Base-by-base conservation (phyloP, 2,113 vertebrate genomes). In the Callipepla squamata region DNA sequence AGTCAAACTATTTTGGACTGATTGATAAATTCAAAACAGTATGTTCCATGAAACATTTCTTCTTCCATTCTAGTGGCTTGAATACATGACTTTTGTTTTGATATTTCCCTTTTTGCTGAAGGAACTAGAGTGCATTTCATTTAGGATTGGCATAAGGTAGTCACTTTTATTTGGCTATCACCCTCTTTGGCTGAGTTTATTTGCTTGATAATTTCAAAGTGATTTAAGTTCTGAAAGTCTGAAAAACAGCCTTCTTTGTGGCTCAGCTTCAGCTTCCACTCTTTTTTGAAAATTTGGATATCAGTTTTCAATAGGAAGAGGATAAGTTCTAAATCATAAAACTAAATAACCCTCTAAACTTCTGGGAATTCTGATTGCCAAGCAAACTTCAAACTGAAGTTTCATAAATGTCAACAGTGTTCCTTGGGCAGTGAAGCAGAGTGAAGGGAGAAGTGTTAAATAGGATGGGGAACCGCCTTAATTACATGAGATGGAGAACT, bases 301-400 rank as follows among this genome's bases (percentile, higher is more conserved):
- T 75, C 8, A 51, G 32, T 28, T 93, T 93, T 83, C 88, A 85
- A 70, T 32, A 77, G 92, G 63, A 40, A 83, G 40, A 90, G 25
- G 63, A 87, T 91, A 68, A 63, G 42, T 42, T 96, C 55, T 68
- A 93, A 94, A 85, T 67, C 72, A n/a, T 90, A 80, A 88, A 91
- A 92, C 38, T 80, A 88, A 94, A 92, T 88, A 94, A 77, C 19
- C 67, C 76, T 88, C 83, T 79, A 89, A 83, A 87, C 87, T 90
- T 90, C 1, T 57, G 81, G 87, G 94, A 91, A 85, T 92, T 94
- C 47, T 66, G 85, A 70, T 83, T 95, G 76, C 79, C 92, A 95
- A 53, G 25, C 61, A 87, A 65, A 63, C 48, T 94, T 92, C 79
- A 89, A 59, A 85, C 26, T 34, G 11, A 44, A 83, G 57, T 92